A percentile compares a stretch with the other conserved stretches of the same genome.
Conservation (phyloP, 2,113 vertebrate species). For the Oncorhynchus mykiss region DNA sequence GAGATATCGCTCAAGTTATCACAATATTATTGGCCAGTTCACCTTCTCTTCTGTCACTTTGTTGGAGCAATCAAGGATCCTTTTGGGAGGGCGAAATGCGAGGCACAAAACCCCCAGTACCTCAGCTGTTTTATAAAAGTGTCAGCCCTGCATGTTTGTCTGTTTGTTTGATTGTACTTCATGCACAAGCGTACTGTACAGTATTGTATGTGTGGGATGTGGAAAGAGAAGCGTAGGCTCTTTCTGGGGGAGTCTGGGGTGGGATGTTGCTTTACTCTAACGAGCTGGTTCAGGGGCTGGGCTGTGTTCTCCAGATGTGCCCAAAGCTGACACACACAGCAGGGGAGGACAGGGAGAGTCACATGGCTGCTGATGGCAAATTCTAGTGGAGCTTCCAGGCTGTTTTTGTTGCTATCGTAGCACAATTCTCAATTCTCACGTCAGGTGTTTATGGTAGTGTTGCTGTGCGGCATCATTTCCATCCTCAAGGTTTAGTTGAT, state of each 20-base stretch:
- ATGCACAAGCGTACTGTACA: conserved; percentile 2
- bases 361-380: background rate
- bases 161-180: conserved; percentile 33
- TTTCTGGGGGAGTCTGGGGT: conserved; percentile 27
- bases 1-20: too few relatives aligned
- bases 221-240: conserved; percentile 33
- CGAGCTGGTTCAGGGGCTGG: conserved; percentile 25
- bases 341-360: conserved; percentile 4
- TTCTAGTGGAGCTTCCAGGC: background rate
- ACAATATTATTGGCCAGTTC: too few relatives aligned
- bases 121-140: background rate
- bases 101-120: background rate
- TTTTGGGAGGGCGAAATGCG: background rate
- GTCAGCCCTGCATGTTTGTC: conserved; percentile 20
- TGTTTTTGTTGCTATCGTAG: background rate
- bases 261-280: conserved; percentile 23
- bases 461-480: too few relatives aligned
- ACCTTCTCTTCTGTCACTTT: too few relatives aligned
- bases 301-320: conserved; percentile 39
- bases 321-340: conserved; percentile 1
- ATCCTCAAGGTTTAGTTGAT: too few relatives aligned
- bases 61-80: background rate
- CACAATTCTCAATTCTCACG: too few relatives aligned
- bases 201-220: background rate
- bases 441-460: too few relatives aligned